phyloP scores from a whole-genome alignment of 2,797 vertebrate species.

The Anguilla pacifica region DNA sequence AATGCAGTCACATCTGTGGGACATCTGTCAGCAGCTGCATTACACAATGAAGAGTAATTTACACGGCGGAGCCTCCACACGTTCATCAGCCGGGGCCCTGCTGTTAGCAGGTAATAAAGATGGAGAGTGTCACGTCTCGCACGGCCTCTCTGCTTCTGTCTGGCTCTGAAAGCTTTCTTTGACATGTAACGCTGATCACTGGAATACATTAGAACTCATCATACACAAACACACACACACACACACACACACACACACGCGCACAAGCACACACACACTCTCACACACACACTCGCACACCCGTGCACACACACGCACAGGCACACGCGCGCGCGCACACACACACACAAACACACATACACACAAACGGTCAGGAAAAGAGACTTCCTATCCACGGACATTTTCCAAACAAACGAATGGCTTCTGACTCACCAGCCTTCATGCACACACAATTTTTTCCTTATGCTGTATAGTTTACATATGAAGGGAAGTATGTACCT shows the following conservation, averaged over 20 bases:
- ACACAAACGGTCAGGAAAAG: background rate
- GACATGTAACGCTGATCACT: background rate
- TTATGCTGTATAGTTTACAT: slow-evolving; percentile 5
- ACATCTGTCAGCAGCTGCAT: slow-evolving; percentile 37
- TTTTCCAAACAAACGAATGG: background rate
- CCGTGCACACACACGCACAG: no score
- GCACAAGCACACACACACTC: background rate
- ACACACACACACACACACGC: background rate
- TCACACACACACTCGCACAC: background rate
- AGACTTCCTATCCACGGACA: background rate
- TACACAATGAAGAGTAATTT: slow-evolving; percentile 43
- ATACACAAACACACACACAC: background rate
- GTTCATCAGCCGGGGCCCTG: background rate
- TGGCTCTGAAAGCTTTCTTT: background rate
- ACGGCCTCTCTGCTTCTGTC: no score
- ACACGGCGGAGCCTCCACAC: slow-evolving; percentile 14
- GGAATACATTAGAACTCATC: background rate
- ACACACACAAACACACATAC: background rate
- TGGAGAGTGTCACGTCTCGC: background rate
- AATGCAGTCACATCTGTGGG: slow-evolving; percentile 38
- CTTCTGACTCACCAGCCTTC: no score
- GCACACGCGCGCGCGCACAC: background rate
- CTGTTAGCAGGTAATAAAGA: slow-evolving; percentile 16
- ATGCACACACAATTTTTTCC: background rate
- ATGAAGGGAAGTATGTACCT: background rate